phyloP scores from a whole-genome alignment of 2,888 invertebrate species.

The Cantharis lateralis region DNA sequence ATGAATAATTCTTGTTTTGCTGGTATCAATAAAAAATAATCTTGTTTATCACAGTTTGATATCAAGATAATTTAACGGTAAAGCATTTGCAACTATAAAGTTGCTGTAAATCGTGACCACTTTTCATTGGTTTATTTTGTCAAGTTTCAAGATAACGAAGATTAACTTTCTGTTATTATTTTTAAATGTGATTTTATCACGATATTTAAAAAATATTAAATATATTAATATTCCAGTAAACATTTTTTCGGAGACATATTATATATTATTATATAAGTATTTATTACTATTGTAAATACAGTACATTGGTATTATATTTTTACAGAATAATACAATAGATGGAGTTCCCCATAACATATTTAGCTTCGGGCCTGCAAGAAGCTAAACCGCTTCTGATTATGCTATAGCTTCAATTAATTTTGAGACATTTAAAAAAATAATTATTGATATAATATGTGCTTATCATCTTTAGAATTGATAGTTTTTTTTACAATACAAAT shows the following conservation, averaged over 20 bases:
- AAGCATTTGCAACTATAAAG: constrained; percentile 20
- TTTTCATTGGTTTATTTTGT: constrained; percentile 18
- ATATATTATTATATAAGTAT: too few species aligned
- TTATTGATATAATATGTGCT: not conserved
- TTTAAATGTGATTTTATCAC: constrained; percentile 12
- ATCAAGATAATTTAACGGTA: constrained; percentile 27
- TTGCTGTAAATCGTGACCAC: constrained; percentile 17
- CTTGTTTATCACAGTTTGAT: constrained; percentile 27
- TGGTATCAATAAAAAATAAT: constrained; percentile 21
- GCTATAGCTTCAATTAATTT: not conserved
- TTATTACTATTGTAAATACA: too few species aligned
- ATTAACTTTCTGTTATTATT: constrained; percentile 10
- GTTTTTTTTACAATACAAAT: not conserved
- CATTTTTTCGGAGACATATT: not conserved
- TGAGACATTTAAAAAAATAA: not conserved
- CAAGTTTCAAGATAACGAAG: constrained; percentile 6
- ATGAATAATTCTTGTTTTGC: constrained; percentile 22
- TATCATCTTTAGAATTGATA: not conserved
- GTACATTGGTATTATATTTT: not conserved
- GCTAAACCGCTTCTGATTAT: too few species aligned
- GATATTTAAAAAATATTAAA: constrained; percentile 2
- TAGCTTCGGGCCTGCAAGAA: too few species aligned
- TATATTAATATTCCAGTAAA: not conserved
- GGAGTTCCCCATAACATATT: too few species aligned
- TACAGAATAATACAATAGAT: not conserved